phyloP scores from a whole-genome alignment of 1,140 invertebrate species.

The Hylaeus volcanicus region DNA sequence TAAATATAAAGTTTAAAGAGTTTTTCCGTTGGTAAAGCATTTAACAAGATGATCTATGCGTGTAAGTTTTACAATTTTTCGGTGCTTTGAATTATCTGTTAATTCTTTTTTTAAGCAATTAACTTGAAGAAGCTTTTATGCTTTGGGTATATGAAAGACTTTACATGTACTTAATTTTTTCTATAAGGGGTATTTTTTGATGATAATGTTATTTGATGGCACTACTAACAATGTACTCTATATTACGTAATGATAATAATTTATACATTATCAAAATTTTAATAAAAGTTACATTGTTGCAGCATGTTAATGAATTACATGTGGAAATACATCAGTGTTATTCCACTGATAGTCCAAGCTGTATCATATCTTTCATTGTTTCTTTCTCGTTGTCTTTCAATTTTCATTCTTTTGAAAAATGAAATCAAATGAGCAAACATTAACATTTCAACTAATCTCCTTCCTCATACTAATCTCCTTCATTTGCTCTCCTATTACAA shows the following conservation, averaged over 20 bases:
- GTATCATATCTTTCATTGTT: constrained; percentile 49
- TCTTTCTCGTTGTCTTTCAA: constrained; percentile 39
- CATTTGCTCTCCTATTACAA: constrained; percentile 22
- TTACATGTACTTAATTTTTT: constrained; percentile 11
- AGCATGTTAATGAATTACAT: constrained; percentile 75
- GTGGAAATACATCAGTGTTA: constrained; percentile 68
- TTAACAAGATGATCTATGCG: constrained; percentile 40
- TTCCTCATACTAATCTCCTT: constrained; percentile 14
- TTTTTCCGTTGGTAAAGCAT: constrained; percentile 20
- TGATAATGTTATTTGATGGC: constrained; percentile 25
- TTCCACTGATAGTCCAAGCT: constrained; percentile 63
- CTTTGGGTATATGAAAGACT: constrained; percentile 49
- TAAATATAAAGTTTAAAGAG: constrained; percentile 9
- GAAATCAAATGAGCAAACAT: constrained; percentile 45
- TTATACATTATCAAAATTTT: constrained; percentile 55
- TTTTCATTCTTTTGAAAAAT: constrained; percentile 22
- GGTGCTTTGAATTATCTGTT: constrained; percentile 17
- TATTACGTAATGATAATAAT: constrained; percentile 16
- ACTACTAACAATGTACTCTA: constrained; percentile 35
- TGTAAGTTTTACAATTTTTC: constrained; percentile 20
- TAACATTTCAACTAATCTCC: constrained; percentile 20
- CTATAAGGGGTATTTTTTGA: constrained; percentile 3
- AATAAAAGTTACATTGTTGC: constrained; percentile 78
- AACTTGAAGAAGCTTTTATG: constrained; percentile 54
- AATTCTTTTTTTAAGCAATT: constrained; percentile 49